phyloP scores from a whole-genome alignment of 2,797 vertebrate species.

The Peromyscus aztecus region DNA sequence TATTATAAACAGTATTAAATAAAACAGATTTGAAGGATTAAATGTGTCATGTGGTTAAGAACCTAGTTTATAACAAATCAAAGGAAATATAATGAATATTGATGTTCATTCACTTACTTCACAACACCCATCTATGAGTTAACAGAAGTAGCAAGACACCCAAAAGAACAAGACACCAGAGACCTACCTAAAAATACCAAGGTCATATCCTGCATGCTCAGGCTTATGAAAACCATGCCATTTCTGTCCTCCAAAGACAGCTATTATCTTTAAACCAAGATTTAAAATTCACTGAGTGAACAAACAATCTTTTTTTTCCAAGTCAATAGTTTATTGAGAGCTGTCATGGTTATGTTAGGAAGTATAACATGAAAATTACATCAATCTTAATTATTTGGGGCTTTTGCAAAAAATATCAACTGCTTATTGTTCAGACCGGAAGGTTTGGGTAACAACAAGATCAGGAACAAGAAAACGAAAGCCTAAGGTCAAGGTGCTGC shows the following conservation, averaged over 20 bases:
- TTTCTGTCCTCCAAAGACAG: neutral
- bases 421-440: constrained; percentile 1
- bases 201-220: neutral
- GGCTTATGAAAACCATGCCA: neutral
- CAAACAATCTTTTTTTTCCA: neutral
- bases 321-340: neutral
- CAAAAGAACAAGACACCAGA: neutral
- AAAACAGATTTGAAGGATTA: constrained; percentile 26
- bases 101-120: neutral
- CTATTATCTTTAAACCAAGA: neutral
- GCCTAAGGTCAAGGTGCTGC: constrained; percentile 53
- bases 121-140: neutral
- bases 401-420: neutral
- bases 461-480: constrained; percentile 31
- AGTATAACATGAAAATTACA: neutral
- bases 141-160: neutral
- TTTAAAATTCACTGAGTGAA: neutral
- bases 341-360: neutral
- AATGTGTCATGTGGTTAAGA: neutral
- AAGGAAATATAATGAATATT: neutral
- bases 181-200: neutral
- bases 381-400: neutral
- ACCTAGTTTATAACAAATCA: neutral
- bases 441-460: neutral
- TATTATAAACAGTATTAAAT: neutral